A percentile compares a stretch with the other conserved stretches of the same genome.
These are phyloP conservation scores for Rynchops niger DNA, from an alignment of 2,113 vertebrate genomes.

Conservation along the genomic window DNA sequence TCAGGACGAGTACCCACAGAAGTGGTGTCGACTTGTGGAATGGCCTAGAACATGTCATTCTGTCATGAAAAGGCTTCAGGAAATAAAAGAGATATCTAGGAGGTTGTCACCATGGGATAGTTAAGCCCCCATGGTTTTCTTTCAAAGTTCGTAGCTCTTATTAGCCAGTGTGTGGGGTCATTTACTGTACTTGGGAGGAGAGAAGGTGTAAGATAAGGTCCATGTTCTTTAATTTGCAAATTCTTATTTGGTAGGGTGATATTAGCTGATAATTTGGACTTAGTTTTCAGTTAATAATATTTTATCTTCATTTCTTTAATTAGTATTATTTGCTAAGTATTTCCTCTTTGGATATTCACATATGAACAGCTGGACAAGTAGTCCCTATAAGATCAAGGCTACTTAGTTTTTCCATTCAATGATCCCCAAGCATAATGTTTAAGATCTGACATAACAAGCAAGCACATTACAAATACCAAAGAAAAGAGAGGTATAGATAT, in stretches of 20 bases:
- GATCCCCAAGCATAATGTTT: background rate
- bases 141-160: background rate
- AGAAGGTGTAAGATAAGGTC: background rate
- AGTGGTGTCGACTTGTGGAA: background rate
- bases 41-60: background rate
- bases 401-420: background rate
- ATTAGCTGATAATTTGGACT: background rate
- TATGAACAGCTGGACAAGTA: background rate
- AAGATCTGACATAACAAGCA: background rate
- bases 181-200: background rate
- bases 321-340: background rate
- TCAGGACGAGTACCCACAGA: background rate
- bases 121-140: background rate
- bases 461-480: background rate
- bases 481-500: background rate
- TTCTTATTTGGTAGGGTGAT: background rate
- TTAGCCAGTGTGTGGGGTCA: background rate
- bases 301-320: background rate
- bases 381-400: background rate
- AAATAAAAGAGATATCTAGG: background rate
- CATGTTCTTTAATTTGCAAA: background rate
- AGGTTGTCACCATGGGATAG: background rate
- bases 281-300: background rate
- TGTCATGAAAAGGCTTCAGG: background rate
- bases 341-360: background rate